A percentile compares a stretch with the other conserved stretches of the same genome.
Conservation (phyloP, 2,113 vertebrate species). For the Aegotheles bennettii region DNA sequence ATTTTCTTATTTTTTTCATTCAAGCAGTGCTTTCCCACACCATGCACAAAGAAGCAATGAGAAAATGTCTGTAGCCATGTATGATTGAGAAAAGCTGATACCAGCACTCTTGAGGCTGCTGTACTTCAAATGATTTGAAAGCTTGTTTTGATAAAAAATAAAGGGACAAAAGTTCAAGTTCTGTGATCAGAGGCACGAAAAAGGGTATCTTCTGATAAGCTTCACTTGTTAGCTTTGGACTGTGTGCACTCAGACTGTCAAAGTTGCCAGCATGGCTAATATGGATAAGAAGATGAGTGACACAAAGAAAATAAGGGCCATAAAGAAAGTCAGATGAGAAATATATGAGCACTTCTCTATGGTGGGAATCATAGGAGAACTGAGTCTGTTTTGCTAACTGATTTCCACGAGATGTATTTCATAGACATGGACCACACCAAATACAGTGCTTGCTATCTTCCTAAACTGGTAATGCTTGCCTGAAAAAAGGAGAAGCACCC, state of each 20-base stretch:
- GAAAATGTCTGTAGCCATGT: neutral
- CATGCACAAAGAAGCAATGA: neutral
- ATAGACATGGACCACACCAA: neutral
- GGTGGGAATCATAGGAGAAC: neutral
- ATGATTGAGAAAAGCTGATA: conserved; percentile 40
- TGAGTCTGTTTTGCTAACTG: neutral
- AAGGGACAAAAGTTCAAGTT: conserved; percentile 23
- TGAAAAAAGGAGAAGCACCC: neutral
- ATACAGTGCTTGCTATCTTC: neutral
- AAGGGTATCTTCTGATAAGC: conserved; percentile 25
- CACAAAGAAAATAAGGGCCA: neutral
- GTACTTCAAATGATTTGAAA: conserved; percentile 32
- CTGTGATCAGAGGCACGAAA: neutral
- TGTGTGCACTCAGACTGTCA: neutral
- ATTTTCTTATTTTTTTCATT: conserved; percentile 26
- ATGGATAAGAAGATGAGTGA: conserved; percentile 36
- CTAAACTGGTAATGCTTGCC: neutral
- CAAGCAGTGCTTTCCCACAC: neutral
- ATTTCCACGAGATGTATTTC: neutral
- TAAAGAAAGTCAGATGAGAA: neutral
- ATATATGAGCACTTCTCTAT: neutral
- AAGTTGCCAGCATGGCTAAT: neutral
- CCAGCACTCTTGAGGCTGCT: neutral
- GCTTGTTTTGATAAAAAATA: conserved; percentile 47
- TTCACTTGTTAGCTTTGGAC: conserved; percentile 33